Evolutionary conservation across 2,113 vertebrate species (phyloP), one percentile per base, ranked within the genome.

Genomic region (Chaetodon auriga): DNA sequence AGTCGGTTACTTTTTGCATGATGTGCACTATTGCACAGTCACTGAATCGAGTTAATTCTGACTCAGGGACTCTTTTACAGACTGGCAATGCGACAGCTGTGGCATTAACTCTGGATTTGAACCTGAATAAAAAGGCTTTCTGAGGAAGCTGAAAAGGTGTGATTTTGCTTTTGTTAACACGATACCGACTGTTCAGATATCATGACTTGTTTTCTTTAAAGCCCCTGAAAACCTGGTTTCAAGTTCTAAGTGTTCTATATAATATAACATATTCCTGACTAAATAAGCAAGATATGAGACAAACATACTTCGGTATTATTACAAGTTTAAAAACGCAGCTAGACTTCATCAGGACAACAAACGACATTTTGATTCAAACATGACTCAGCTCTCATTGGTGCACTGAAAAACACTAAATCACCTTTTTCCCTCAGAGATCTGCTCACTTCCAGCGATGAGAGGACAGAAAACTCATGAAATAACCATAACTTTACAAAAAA

Each of bases 71-170:
- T 87, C 81, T 81, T 90, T 80, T 83, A 80, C 69, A 84, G 84
- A 88, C 79, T 88, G 80, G 77, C 61, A 80, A 86, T 88, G 68
- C 86, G 84, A 62, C 83, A 76, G 86, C 78, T 85, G 87, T 91
- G 90, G 82, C 82, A 88, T 90, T 86, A 81, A 87, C 60, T 87
- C 79, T 84, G 82, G 82, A 73, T 79, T 53, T 88, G 53, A 90
- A 89, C 82, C 85, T 88, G 68, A 92, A 93, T 92, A 92, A 94
- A 90, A 75, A 90, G 58, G 68, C 72, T 89, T 92, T 88, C 76
- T 89, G 85, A 57, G 80, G 70, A 92, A 83, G 78, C 25, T 74
- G 23, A 69, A 68, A 48, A 53, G 5, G 76, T 84, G 76, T 90
- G 30, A 58, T 41, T 81, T 78, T 82, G 45, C 25, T 63, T 75